A percentile compares a stretch with the other conserved stretches of the same genome.
Evolutionary conservation across 2,797 vertebrate genomes (phyloP).

Genomic region (Trachurus trachurus): DNA sequence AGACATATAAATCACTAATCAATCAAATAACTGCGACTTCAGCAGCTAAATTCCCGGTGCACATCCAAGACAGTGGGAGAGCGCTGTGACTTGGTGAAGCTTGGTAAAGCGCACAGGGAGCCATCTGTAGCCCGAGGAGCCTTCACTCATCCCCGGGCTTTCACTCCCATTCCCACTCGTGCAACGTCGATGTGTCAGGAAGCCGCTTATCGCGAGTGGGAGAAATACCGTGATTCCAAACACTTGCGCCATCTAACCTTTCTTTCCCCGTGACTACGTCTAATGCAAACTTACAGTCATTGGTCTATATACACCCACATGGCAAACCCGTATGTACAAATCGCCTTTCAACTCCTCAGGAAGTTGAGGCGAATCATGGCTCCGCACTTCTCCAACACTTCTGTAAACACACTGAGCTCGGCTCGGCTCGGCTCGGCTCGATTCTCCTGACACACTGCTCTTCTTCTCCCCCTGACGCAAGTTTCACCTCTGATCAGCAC

Average conservation of each 20-base stretch:
- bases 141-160: constrained; percentile 23
- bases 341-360: constrained; percentile 70
- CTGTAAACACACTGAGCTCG: constrained; percentile 3
- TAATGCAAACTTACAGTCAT: not conserved
- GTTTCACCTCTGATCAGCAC: constrained; percentile 17
- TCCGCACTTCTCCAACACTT: constrained; percentile 66
- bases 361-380: constrained; percentile 74
- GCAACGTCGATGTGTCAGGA: constrained; percentile 52
- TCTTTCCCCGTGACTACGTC: not conserved
- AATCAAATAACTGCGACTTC: not conserved
- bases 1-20: not conserved
- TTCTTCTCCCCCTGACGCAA: not conserved
- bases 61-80: not conserved
- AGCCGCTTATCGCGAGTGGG: not conserved
- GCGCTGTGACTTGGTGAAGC: not conserved
- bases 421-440: not conserved
- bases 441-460: not conserved
- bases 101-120: not conserved
- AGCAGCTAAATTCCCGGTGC: not conserved
- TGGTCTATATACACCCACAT: constrained; percentile 36
- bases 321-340: constrained; percentile 20
- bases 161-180: constrained; percentile 37
- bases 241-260: not conserved
- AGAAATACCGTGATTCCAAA: constrained; percentile 1
- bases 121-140: constrained; percentile 20